Conservation (phyloP, 2,113 vertebrate species). For the Dasyurus viverrinus region DNA sequence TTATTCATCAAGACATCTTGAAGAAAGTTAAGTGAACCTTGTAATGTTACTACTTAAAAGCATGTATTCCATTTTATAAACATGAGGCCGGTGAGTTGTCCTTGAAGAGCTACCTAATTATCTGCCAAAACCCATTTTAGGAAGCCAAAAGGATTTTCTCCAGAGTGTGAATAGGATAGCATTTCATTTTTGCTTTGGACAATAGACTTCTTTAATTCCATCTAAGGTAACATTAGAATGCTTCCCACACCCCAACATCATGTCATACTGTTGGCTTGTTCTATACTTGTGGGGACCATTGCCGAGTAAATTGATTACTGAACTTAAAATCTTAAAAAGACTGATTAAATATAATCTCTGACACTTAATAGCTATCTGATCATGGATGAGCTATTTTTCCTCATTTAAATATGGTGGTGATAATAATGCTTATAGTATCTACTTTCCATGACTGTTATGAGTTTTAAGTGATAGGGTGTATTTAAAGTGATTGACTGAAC, state of each 20-base stretch:
- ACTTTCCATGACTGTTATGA: background rate
- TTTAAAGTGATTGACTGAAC: background rate
- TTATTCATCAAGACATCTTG: conserved; percentile 36
- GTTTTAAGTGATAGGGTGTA: background rate
- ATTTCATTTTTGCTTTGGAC: background rate
- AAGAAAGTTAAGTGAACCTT: conserved; percentile 33
- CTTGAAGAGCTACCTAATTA: conserved; percentile 10
- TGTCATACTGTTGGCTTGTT: background rate
- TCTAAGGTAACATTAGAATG: background rate
- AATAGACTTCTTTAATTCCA: background rate
- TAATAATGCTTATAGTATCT: background rate
- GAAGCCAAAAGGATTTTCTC: background rate
- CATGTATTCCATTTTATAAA: background rate
- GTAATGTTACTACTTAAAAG: conserved; percentile 13
- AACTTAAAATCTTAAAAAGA: background rate
- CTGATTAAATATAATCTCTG: background rate
- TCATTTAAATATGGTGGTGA: background rate
- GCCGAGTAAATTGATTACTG: background rate
- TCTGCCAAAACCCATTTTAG: background rate
- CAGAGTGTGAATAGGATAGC: background rate
- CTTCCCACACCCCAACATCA: background rate
- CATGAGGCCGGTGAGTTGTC: background rate
- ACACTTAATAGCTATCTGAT: background rate
- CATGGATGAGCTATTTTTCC: background rate
- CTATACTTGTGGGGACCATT: background rate